These are phyloP conservation scores for Cheilinus undulatus DNA, from an alignment of 2,113 vertebrate species.

Conservation along the genomic window DNA sequence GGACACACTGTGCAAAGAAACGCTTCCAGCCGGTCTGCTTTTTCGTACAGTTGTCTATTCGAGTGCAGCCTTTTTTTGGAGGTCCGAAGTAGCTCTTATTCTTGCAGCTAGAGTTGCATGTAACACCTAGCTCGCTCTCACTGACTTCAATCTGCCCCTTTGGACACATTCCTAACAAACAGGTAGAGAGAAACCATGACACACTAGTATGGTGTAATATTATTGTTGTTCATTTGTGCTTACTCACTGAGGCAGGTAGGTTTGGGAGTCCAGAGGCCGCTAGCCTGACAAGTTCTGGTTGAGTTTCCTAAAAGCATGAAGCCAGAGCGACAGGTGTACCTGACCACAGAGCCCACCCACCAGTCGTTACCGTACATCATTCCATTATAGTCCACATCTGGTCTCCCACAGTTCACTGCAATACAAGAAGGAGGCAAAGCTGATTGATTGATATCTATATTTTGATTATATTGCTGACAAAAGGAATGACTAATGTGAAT, in stretches of 20 bases:
- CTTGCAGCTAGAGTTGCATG: conserved; percentile 83
- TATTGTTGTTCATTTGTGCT: background rate
- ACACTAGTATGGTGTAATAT: background rate
- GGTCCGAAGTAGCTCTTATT: conserved; percentile 75
- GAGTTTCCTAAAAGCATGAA: conserved; percentile 86
- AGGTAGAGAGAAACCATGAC: background rate
- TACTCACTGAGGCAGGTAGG: conserved; percentile 87
- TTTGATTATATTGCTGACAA: no score
- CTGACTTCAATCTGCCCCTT: conserved; percentile 82
- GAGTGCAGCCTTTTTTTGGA: conserved; percentile 79
- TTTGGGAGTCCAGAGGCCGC: conserved; percentile 85
- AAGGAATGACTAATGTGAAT: no score
- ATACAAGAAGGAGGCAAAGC: background rate
- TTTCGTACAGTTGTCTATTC: conserved; percentile 83
- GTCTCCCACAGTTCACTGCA: conserved; percentile 87
- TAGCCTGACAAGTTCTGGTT: conserved; percentile 80
- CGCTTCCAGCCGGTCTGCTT: conserved; percentile 84
- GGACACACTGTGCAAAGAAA: conserved; percentile 83
- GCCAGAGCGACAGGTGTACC: conserved; percentile 84
- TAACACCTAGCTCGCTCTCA: conserved; percentile 80
- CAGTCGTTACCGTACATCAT: conserved; percentile 84
- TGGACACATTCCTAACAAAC: conserved; percentile 84
- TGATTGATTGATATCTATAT: no score
- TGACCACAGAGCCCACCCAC: conserved; percentile 89
- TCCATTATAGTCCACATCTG: conserved; percentile 84